A percentile compares a stretch with the other conserved stretches of the same genome.
Evolutionary conservation across 2,888 invertebrate species (phyloP).

Genomic region (Dascillus cervinus): DNA sequence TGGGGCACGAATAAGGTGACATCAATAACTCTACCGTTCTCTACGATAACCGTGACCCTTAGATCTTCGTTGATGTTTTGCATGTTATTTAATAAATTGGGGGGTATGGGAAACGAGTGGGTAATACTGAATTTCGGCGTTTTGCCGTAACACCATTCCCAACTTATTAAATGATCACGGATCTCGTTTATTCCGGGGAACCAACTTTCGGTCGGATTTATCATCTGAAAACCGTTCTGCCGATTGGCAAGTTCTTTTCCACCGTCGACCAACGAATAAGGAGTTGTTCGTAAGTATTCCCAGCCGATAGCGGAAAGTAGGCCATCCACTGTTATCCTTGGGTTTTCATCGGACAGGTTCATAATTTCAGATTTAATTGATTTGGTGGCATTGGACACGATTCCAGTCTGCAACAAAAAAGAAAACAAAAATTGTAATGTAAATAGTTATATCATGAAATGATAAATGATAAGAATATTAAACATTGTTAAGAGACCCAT

Average conservation of each 20-base stretch:
- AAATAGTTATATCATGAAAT: slow-evolving; percentile 6
- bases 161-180: slow-evolving; percentile 60
- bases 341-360: slow-evolving; percentile 72
- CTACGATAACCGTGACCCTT: slow-evolving; percentile 56
- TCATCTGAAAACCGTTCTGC: slow-evolving; percentile 76
- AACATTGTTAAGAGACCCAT: no score
- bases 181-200: slow-evolving; percentile 74
- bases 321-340: slow-evolving; percentile 59
- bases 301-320: slow-evolving; percentile 75
- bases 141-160: slow-evolving; percentile 85
- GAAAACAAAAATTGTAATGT: no score
- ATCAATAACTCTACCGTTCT: slow-evolving; percentile 58
- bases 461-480: no score
- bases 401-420: slow-evolving; percentile 59
- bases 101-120: slow-evolving; percentile 54
- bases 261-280: slow-evolving; percentile 60
- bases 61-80: slow-evolving; percentile 46
- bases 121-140: slow-evolving; percentile 78
- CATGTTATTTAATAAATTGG: slow-evolving; percentile 43
- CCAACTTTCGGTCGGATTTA: slow-evolving; percentile 83
- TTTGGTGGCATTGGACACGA: slow-evolving; percentile 76
- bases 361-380: slow-evolving; percentile 76
- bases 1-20: slow-evolving; percentile 58
- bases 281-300: slow-evolving; percentile 71
- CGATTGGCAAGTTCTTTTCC: slow-evolving; percentile 62